Conservation (phyloP, 2,113 vertebrate genomes). For the Henicopernis longicauda region DNA sequence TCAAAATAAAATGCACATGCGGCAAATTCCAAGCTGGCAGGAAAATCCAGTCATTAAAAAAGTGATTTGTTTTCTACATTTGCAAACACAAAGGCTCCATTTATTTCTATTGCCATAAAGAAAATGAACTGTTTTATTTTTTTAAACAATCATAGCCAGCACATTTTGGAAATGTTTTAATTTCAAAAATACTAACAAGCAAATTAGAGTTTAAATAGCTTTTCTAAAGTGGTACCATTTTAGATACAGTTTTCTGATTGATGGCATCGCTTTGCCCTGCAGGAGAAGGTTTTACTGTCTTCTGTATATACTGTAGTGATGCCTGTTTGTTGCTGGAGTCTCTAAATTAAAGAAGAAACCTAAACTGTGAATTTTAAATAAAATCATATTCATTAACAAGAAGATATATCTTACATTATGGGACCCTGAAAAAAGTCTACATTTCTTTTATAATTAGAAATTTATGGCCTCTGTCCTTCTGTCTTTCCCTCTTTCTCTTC, state of each 20-base stretch:
- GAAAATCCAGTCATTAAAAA: constrained; percentile 70
- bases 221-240: constrained; percentile 49
- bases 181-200: constrained; percentile 50
- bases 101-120: constrained; percentile 55
- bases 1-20: constrained; percentile 54
- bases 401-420: neutral
- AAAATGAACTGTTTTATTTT: constrained; percentile 54
- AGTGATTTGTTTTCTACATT: constrained; percentile 67
- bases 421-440: neutral
- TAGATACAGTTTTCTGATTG: constrained; percentile 43
- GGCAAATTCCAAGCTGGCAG: constrained; percentile 64
- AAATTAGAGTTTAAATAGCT: constrained; percentile 65
- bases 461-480: neutral
- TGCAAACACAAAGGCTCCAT: constrained; percentile 49
- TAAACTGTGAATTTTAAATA: neutral
- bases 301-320: neutral
- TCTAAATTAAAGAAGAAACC: neutral
- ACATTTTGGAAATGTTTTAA: constrained; percentile 65
- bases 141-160: constrained; percentile 52
- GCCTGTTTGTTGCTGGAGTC: neutral
- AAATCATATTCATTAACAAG: neutral
- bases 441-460: constrained; percentile 3
- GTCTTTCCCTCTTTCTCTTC: neutral
- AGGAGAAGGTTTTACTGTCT: constrained; percentile 8
- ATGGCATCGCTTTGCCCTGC: neutral